Evolutionary conservation across 2,797 vertebrate species (phyloP).

Genomic region (Pseudomugil gertrudae): DNA sequence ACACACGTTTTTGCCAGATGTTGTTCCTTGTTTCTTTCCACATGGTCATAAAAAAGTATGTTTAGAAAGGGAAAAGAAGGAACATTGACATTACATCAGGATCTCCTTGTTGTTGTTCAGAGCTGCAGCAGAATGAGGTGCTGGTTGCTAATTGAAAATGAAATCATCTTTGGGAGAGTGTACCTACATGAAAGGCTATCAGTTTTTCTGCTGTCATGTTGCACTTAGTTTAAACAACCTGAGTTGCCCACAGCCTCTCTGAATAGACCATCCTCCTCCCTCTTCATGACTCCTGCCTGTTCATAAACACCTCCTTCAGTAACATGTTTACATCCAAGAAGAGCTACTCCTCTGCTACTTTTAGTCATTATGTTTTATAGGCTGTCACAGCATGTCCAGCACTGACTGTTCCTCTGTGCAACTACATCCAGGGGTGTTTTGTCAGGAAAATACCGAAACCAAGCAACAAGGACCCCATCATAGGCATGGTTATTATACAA

Average conservation of each 20-base stretch:
- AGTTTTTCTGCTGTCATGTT: conserved; percentile 15
- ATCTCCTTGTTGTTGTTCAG: conserved; percentile 60
- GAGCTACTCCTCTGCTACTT: conserved; percentile 37
- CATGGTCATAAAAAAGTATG: conserved; percentile 68
- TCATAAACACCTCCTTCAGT: conserved; percentile 35
- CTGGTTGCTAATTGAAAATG: conserved; percentile 22
- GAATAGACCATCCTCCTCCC: conserved; percentile 16
- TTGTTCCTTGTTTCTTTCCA: conserved; percentile 79
- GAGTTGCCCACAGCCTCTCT: conserved; percentile 23
- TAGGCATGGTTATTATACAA: not conserved
- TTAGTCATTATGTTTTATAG: conserved; percentile 48
- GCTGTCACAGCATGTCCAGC: conserved; percentile 11
- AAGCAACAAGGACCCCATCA: not conserved
- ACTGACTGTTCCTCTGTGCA: conserved; percentile 32
- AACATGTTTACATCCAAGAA: conserved; percentile 45
- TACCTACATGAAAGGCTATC: conserved; percentile 11
- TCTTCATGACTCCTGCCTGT: conserved; percentile 12
- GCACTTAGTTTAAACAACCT: conserved; percentile 12
- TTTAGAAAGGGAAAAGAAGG: conserved; percentile 48
- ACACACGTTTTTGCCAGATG: conserved; percentile 76
- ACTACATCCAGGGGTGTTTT: not conserved
- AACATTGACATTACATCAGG: conserved; percentile 62
- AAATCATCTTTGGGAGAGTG: conserved; percentile 36
- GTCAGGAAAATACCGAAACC: not conserved
- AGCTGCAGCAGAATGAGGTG: conserved; percentile 37